These are phyloP conservation scores for Archivesica marissinica DNA, from an alignment of 1,140 invertebrate genomes.

Conservation along the genomic window DNA sequence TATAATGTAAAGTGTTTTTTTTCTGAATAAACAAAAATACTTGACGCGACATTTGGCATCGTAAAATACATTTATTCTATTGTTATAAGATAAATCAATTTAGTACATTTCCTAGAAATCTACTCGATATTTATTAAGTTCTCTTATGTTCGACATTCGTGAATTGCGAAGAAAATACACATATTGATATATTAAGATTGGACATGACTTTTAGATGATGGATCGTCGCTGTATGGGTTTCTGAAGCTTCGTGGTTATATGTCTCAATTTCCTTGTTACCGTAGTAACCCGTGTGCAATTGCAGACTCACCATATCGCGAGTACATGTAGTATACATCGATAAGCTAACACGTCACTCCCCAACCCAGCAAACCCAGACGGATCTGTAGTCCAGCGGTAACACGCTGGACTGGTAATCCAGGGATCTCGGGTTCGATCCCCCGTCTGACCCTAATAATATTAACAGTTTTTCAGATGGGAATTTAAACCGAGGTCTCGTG, in stretches of 20 bases:
- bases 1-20: slow-evolving; percentile 41
- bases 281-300: no score
- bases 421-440: no score
- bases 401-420: no score
- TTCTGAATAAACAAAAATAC: slow-evolving; percentile 26
- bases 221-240: slow-evolving; percentile 4
- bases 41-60: slow-evolving; percentile 62
- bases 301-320: no score
- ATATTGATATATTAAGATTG: slow-evolving; percentile 58
- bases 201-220: slow-evolving; percentile 40
- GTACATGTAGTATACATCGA: no score
- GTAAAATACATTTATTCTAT: slow-evolving; percentile 57
- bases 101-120: slow-evolving; percentile 48
- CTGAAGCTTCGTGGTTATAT: neutral
- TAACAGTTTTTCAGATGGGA: no score
- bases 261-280: slow-evolving; percentile 17
- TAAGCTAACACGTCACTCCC: no score
- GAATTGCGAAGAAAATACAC: slow-evolving; percentile 51
- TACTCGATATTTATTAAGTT: slow-evolving; percentile 50
- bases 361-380: no score
- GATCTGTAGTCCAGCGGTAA: no score
- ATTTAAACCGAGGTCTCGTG: no score
- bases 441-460: no score
- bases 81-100: slow-evolving; percentile 64
- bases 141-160: slow-evolving; percentile 26